Evolutionary conservation across 2,113 vertebrate species (phyloP), one percentile per base, ranked within the genome.

Genomic region (Mirounga angustirostris): DNA sequence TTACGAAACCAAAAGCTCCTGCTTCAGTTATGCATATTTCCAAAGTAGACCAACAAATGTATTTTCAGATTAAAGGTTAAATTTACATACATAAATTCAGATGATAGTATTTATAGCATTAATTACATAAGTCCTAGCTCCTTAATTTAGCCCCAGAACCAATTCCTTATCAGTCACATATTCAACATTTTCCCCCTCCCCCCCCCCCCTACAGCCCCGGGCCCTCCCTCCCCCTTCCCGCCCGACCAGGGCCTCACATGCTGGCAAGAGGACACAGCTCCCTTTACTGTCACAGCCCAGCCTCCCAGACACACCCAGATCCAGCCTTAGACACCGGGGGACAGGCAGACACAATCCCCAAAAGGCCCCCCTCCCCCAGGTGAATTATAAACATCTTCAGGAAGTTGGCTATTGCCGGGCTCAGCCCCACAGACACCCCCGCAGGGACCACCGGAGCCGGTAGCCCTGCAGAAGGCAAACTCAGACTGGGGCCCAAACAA

Each of bases 71-170:
- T 81, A 95, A 97, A 91, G 54, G 59, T 73, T 22, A 97, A 97
- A 96, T 97, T 95, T 97, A 97, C 96, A 97, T 98, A 94, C 84
- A 98, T 91, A 98, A 98, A 97, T 94, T 91, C 97, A 56, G 95
- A 97, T 67, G 95, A 19, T 91, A 94, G 93, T 98, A 98, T 98
- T 98, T 98, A 98, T 98, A 98, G 98, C 97, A 97, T 94, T 95
- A 95, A 97, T 98, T 98, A 98, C 95, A 82, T 98, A 98, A 98
- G 96, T 88, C 71, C 88, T 52, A 18, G 81, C 59, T 98, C 88
- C 97, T 91, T 97, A 96, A 97, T 98, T 97, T 98, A 98, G 97
- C 46, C 88, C 89, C 93, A 95, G 95, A 97, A 94, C 95, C 95
- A 91, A 95, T 91, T 97, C 80, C 58, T 95, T 97, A 97, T 96